Evolutionary conservation across 2,113 vertebrate species (phyloP).

Genomic region (Microcebus lehilahytsara): DNA sequence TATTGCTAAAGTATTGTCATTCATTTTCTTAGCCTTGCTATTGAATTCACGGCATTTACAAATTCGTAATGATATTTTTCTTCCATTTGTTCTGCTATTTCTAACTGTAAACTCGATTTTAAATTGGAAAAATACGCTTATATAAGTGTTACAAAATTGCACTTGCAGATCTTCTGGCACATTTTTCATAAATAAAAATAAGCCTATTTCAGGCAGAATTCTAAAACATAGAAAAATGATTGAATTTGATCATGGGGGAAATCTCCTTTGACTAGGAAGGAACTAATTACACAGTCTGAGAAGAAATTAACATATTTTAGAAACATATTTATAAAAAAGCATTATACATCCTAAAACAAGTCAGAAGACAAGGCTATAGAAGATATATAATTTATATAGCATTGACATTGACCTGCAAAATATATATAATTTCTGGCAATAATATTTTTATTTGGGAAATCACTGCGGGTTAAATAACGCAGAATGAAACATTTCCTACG

Average conservation of each 20-base stretch:
- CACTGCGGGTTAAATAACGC: neutral
- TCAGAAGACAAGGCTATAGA: neutral
- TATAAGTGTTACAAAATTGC: conserved; percentile 57
- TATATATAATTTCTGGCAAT: neutral
- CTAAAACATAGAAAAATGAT: conserved; percentile 50
- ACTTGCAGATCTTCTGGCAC: conserved; percentile 47
- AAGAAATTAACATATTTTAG: conserved; percentile 37
- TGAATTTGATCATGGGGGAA: conserved; percentile 45
- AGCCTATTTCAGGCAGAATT: conserved; percentile 55
- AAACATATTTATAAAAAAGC: neutral
- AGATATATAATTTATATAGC: neutral
- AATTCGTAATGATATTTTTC: conserved; percentile 68
- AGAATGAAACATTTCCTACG: neutral
- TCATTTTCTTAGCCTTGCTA: conserved; percentile 43
- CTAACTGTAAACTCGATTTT: conserved; percentile 48
- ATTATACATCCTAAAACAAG: neutral
- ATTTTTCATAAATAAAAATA: conserved; percentile 69
- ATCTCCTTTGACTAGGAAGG: conserved; percentile 18
- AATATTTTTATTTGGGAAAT: neutral
- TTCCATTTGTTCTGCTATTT: conserved; percentile 78
- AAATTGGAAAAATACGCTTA: conserved; percentile 67
- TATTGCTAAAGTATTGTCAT: conserved; percentile 39
- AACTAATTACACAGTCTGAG: neutral
- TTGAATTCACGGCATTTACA: conserved; percentile 69
- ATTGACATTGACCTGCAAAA: neutral